phyloP scores from a whole-genome alignment of 92 coral and sea anemone species.

The Chrysogorgia sp. region DNA sequence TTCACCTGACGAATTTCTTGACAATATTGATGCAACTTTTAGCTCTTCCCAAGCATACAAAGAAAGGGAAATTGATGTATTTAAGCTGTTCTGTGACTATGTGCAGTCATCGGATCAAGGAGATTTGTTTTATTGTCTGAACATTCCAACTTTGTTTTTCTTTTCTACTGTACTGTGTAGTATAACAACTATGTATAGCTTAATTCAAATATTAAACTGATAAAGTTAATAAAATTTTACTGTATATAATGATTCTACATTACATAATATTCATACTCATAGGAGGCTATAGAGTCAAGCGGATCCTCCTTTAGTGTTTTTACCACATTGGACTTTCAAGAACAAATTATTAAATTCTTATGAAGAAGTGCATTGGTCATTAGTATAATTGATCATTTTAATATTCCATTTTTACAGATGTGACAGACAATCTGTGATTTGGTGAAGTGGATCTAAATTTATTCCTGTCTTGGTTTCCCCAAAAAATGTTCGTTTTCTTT shows the following conservation, averaged over 20 bases:
- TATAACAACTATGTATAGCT: too few species aligned
- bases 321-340: too few species aligned
- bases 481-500: conserved; percentile 10
- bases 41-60: conserved; percentile 24
- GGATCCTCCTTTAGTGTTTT: too few species aligned
- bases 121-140: conserved; percentile 23
- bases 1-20: conserved; percentile 40
- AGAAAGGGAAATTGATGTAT: conserved; percentile 50
- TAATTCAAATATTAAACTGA: too few species aligned
- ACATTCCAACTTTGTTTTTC: background rate
- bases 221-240: too few species aligned
- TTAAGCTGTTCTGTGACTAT: conserved; percentile 47
- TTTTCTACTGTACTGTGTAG: too few species aligned
- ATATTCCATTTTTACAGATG: conserved; percentile 22
- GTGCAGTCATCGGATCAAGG: conserved; percentile 38
- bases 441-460: conserved; percentile 25
- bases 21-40: background rate
- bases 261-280: too few species aligned
- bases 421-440: conserved; percentile 16
- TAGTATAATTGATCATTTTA: background rate
- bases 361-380: background rate
- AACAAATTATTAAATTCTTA: background rate
- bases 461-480: conserved; percentile 33
- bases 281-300: too few species aligned
- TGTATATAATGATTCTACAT: too few species aligned